Base-by-base conservation (phyloP, 2,113 vertebrate species). In the Hirundichthys speculiger region DNA sequence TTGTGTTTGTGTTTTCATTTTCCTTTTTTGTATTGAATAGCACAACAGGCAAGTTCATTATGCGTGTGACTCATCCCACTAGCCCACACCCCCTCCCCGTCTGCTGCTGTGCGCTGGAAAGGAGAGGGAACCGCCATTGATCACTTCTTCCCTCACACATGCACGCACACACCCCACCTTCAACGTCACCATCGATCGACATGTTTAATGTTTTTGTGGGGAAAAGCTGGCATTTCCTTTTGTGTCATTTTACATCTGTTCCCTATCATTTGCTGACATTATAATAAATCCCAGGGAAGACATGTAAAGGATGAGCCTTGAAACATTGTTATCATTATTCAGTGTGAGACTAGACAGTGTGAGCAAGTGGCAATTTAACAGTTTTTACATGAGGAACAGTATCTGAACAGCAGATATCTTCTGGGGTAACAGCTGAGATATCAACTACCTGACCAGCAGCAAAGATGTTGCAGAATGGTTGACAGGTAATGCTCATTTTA, bases 81-180 rank as follows among this genome's bases (percentile, higher is more conserved):
- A 85, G 86, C 93, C 88, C 88, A 91, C 89, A 90, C 91, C 89
- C 88, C 90, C 90, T 91, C 87, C 87, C 87, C 88, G 85, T 92
- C 90, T 86, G 89, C 89, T 90, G 86, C 90, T 90, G 89, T 84
- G 89, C 84, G 77, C 87, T 90, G 89, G 88, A 90, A 85, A 85
- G 84, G 82, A 91, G 89, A 92, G 86, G 89, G 89, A 91, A 92
- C 88, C 81, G 88, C 87, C 91, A 92, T 92, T 90, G 91, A 93
- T 92, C 91, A 91, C 89, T 89, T 87, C 87, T 89, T 88, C 85
- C 83, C 88, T 86, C 89, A 81, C 89, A 89, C 87, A 89, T 90
- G 87, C 91, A 91, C 84, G 61, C 91, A 90, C 86, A 88, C 90
- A 90, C 73, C 84, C 86, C 86, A 86, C 87, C 86, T 88, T 89